These are phyloP conservation scores for Bombus waltoni DNA, from an alignment of 1,140 invertebrate species.

Conservation along the genomic window DNA sequence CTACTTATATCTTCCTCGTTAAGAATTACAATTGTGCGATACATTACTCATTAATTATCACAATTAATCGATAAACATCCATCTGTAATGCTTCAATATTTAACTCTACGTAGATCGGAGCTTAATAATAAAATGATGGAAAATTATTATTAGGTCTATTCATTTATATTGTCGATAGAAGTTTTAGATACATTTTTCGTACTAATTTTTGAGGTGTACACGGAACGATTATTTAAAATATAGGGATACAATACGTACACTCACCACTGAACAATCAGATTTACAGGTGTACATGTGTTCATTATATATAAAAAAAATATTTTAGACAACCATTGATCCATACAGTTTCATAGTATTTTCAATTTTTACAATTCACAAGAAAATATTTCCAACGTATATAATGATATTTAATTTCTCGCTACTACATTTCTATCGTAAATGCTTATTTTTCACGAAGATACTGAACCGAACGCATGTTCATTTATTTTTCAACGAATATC, in stretches of 20 bases:
- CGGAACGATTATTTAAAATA: neutral
- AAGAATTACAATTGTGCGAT: neutral
- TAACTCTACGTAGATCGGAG: too few relatives aligned
- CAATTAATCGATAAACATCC: too few relatives aligned
- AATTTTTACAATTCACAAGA: neutral
- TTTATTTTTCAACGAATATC: neutral
- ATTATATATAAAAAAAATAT: neutral
- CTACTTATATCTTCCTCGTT: neutral
- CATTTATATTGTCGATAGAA: neutral
- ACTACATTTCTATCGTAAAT: neutral
- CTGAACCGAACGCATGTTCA: neutral
- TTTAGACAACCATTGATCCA: neutral
- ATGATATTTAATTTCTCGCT: neutral
- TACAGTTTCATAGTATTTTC: neutral
- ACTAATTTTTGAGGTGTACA: too few relatives aligned
- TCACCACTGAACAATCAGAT: neutral
- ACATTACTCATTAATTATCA: neutral
- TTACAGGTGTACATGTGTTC: too few relatives aligned
- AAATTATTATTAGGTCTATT: neutral
- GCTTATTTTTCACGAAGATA: neutral
- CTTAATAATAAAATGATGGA: neutral
- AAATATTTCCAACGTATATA: neutral
- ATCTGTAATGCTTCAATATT: neutral
- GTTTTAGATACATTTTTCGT: too few relatives aligned
- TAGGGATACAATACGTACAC: neutral